These are phyloP conservation scores for Battus philenor DNA, from an alignment of 1,140 invertebrate genomes.

Conservation along the genomic window DNA sequence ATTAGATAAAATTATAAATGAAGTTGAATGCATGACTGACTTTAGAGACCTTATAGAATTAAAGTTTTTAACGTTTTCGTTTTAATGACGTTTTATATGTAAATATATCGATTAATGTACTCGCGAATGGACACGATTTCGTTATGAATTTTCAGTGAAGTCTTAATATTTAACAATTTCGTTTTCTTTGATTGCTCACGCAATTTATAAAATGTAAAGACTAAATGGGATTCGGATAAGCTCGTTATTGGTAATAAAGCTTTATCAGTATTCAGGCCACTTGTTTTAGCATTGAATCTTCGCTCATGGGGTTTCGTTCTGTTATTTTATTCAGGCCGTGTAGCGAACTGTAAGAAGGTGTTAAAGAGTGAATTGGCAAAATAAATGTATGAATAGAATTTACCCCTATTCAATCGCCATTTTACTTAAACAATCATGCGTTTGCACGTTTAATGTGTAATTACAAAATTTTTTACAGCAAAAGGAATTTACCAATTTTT, in stretches of 20 bases:
- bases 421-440: constrained; percentile 31
- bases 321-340: constrained; percentile 63
- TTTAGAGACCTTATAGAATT: too few relatives aligned
- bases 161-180: constrained; percentile 10
- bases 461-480: too few relatives aligned
- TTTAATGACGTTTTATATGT: too few relatives aligned
- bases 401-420: too few relatives aligned
- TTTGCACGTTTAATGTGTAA: constrained; percentile 34
- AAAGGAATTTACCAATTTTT: too few relatives aligned
- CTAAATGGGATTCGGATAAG: constrained; percentile 17
- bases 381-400: constrained; percentile 59
- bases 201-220: constrained; percentile 14
- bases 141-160: constrained; percentile 11
- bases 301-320: constrained; percentile 38
- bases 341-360: constrained; percentile 57
- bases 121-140: too few relatives aligned
- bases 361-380: constrained; percentile 65
- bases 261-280: constrained; percentile 33
- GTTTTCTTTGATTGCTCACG: constrained; percentile 12
- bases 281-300: constrained; percentile 39
- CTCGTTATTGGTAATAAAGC: constrained; percentile 24
- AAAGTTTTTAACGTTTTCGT: too few relatives aligned
- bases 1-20: too few relatives aligned
- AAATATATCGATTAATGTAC: too few relatives aligned
- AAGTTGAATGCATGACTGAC: too few relatives aligned